Evolutionary conservation across 2,888 invertebrate genomes (phyloP).

Genomic region (Tiliacea aurago): DNA sequence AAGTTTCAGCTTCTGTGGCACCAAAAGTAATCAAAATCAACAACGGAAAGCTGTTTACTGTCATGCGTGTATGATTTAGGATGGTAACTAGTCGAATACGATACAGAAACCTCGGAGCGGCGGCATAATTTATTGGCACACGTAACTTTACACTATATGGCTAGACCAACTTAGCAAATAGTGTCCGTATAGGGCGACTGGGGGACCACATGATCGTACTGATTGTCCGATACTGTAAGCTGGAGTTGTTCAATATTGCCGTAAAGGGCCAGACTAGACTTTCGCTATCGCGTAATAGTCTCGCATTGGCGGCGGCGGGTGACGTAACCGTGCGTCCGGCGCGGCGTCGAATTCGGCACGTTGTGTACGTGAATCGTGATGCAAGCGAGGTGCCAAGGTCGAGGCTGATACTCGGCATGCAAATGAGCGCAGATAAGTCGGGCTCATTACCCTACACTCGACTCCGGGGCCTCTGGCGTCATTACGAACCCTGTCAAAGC

Average conservation of each 20-base stretch:
- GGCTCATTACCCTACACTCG: constrained; percentile 85
- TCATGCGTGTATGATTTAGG: constrained; percentile 41
- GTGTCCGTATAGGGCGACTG: constrained; percentile 40
- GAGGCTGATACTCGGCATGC: constrained; percentile 85
- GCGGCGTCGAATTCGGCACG: constrained; percentile 73
- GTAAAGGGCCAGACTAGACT: constrained; percentile 66
- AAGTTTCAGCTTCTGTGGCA: constrained; percentile 23
- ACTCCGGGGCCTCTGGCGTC: constrained; percentile 78
- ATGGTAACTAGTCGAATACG: constrained; percentile 29
- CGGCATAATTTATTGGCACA: constrained; percentile 41
- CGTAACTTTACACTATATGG: constrained; percentile 30
- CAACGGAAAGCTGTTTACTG: constrained; percentile 43
- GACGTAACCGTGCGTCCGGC: constrained; percentile 74
- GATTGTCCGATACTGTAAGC: constrained; percentile 33
- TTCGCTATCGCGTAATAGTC: constrained; percentile 71
- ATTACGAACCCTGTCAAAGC: constrained; percentile 82
- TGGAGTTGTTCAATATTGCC: constrained; percentile 57
- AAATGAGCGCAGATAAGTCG: constrained; percentile 88
- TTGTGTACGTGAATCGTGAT: constrained; percentile 74
- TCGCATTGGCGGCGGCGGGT: constrained; percentile 57
- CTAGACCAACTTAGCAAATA: constrained; percentile 37
- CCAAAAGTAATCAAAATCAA: constrained; percentile 38
- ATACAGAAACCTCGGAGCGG: constrained; percentile 31
- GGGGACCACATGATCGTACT: constrained; percentile 28
- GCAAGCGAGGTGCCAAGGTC: constrained; percentile 87